A percentile compares a stretch with the other conserved stretches of the same genome.
Evolutionary conservation across 2,888 invertebrate genomes (phyloP).

Genomic region (Seira musarum): DNA sequence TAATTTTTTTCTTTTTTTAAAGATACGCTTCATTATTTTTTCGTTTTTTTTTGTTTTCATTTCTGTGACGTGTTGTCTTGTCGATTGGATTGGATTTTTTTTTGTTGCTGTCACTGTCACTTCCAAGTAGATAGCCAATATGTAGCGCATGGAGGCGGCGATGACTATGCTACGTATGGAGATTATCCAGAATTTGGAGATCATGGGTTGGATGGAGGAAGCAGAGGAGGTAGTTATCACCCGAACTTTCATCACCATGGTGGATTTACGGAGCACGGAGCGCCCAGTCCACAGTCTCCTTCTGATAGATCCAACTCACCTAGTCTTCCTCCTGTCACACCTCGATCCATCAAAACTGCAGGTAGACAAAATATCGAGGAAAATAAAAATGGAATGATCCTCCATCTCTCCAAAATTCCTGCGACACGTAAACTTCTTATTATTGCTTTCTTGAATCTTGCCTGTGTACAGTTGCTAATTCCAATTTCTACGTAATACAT

Average conservation of each 20-base stretch:
- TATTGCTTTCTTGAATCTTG: constrained; percentile 2
- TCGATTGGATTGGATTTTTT: constrained; percentile 17
- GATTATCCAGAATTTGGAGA: constrained; percentile 72
- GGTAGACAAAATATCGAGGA: constrained; percentile 58
- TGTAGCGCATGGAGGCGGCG: constrained; percentile 42
- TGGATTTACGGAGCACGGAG: constrained; percentile 72
- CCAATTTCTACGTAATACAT: no score
- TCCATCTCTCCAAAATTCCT: no score
- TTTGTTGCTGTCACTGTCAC: constrained; percentile 14
- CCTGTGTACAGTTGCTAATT: no score
- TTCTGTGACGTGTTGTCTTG: constrained; percentile 37
- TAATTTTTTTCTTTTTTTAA: constrained; percentile 27
- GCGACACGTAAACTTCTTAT: no score
- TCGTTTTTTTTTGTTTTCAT: constrained; percentile 30
- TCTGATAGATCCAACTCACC: constrained; percentile 76
- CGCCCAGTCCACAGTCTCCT: constrained; percentile 75
- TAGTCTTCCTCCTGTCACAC: constrained; percentile 72
- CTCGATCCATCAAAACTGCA: constrained; percentile 71
- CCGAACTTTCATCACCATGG: constrained; percentile 70
- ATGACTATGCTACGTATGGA: constrained; percentile 77
- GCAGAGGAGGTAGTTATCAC: constrained; percentile 65
- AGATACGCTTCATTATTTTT: constrained; percentile 30
- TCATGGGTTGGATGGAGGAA: constrained; percentile 10
- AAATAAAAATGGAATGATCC: background rate
- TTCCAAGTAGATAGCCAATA: constrained; percentile 49